Percentiles rank a stretch among this genome's conserved stretches.
These are phyloP conservation scores for Polylopha cassiicola DNA, from an alignment of 2,888 invertebrate genomes.

Conservation along the genomic window DNA sequence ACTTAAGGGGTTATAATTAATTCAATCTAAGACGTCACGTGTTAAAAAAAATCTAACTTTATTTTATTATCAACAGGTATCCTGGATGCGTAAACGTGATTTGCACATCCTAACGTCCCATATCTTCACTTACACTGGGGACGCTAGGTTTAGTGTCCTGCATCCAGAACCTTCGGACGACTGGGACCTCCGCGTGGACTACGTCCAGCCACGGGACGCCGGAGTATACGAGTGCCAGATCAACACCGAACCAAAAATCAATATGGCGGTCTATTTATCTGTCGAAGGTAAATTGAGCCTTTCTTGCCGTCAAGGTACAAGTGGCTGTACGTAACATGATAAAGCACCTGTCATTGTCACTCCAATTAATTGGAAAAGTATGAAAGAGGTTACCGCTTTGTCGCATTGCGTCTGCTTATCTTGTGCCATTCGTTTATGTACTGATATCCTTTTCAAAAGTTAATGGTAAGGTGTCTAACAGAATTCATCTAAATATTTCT, in stretches of 20 bases:
- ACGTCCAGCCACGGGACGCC: slow-evolving; percentile 89
- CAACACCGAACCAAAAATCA: slow-evolving; percentile 93
- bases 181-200: slow-evolving; percentile 90
- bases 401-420: too few species aligned
- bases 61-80: slow-evolving; percentile 77
- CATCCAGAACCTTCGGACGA: slow-evolving; percentile 91
- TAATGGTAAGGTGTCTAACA: too few species aligned
- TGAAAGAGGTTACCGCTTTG: too few species aligned
- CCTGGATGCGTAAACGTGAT: slow-evolving; percentile 89
- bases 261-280: slow-evolving; percentile 86
- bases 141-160: slow-evolving; percentile 89
- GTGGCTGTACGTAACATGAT: too few species aligned
- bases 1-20: too few species aligned
- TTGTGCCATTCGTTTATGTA: too few species aligned
- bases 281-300: slow-evolving; percentile 94
- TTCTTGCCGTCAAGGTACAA: background rate
- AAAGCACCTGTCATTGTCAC: too few species aligned
- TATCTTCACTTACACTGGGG: slow-evolving; percentile 92
- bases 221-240: slow-evolving; percentile 94
- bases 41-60: background rate
- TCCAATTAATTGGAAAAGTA: too few species aligned
- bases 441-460: too few species aligned
- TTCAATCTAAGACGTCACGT: too few species aligned
- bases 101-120: slow-evolving; percentile 89
- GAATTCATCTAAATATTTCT: too few species aligned